These are phyloP conservation scores for Sturnira hondurensis DNA, from an alignment of 2,113 vertebrate genomes.

Conservation along the genomic window DNA sequence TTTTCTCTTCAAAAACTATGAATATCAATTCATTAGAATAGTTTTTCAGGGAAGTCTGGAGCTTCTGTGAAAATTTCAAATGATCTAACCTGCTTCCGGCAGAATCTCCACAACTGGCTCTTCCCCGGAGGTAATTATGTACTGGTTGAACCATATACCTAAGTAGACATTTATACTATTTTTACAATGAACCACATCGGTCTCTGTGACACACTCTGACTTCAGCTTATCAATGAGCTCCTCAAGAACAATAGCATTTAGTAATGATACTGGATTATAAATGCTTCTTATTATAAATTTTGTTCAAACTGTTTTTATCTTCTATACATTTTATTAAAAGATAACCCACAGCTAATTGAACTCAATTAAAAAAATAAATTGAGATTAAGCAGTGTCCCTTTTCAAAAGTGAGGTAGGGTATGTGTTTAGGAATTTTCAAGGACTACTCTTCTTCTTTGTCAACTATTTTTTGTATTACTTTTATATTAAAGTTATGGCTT, in stretches of 20 bases:
- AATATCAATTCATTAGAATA: not conserved
- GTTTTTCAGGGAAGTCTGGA: not conserved
- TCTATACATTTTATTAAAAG: not conserved
- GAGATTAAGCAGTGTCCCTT: slow-evolving; percentile 7
- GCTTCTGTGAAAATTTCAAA: not conserved
- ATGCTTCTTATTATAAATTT: not conserved
- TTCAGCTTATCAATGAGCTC: not conserved
- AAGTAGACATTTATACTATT: not conserved
- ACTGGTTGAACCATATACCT: not conserved
- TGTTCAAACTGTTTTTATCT: not conserved
- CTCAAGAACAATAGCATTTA: not conserved
- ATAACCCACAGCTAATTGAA: slow-evolving; percentile 8
- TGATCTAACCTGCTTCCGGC: not conserved
- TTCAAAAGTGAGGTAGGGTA: not conserved
- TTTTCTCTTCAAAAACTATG: not conserved
- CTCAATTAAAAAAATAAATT: not conserved
- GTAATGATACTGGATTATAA: not conserved
- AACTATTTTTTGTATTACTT: slow-evolving; percentile 46
- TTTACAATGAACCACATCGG: not conserved
- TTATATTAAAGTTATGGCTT: slow-evolving; percentile 40
- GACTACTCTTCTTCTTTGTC: slow-evolving; percentile 33
- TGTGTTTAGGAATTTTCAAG: not conserved
- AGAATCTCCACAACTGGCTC: not conserved
- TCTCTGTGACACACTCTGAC: not conserved
- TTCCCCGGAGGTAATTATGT: not conserved